Evolutionary conservation across 2,113 vertebrate genomes (phyloP).

Genomic region (Xenopus laevis): DNA sequence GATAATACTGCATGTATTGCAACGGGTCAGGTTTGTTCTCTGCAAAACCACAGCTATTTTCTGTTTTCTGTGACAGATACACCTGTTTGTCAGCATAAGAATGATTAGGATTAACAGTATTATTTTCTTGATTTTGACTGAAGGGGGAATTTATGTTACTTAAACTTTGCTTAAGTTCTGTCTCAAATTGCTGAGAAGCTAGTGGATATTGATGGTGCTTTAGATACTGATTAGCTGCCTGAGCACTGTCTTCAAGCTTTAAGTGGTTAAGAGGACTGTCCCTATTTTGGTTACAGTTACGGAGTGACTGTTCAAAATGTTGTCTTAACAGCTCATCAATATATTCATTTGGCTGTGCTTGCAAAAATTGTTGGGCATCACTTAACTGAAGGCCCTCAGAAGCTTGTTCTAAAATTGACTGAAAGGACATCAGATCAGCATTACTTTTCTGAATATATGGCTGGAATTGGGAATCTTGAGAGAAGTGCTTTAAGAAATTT

Average conservation of each 20-base stretch:
- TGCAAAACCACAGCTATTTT: constrained; percentile 23
- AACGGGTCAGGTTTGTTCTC: constrained; percentile 58
- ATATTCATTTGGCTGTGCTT: constrained; percentile 47
- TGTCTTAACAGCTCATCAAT: constrained; percentile 56
- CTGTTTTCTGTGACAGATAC: constrained; percentile 59
- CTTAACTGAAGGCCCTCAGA: constrained; percentile 57
- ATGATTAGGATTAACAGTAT: constrained; percentile 48
- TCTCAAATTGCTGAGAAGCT: constrained; percentile 60
- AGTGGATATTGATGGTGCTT: constrained; percentile 60
- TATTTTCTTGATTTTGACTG: constrained; percentile 54
- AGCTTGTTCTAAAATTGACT: constrained; percentile 55
- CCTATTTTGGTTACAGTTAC: constrained; percentile 47
- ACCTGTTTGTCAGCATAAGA: constrained; percentile 58
- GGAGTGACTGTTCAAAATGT: constrained; percentile 45
- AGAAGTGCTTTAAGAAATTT: constrained; percentile 57
- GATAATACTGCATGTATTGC: constrained; percentile 66
- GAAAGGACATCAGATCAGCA: constrained; percentile 58
- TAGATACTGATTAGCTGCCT: constrained; percentile 59
- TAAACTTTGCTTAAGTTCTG: constrained; percentile 59
- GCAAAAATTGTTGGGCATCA: constrained; percentile 55
- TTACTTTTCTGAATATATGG: constrained; percentile 50
- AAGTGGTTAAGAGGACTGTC: constrained; percentile 49
- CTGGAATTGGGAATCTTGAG: constrained; percentile 56
- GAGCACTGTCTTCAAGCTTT: constrained; percentile 61
- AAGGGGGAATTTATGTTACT: constrained; percentile 56